phyloP scores from a whole-genome alignment of 1,140 invertebrate genomes.

The Cyclina sinensis region DNA sequence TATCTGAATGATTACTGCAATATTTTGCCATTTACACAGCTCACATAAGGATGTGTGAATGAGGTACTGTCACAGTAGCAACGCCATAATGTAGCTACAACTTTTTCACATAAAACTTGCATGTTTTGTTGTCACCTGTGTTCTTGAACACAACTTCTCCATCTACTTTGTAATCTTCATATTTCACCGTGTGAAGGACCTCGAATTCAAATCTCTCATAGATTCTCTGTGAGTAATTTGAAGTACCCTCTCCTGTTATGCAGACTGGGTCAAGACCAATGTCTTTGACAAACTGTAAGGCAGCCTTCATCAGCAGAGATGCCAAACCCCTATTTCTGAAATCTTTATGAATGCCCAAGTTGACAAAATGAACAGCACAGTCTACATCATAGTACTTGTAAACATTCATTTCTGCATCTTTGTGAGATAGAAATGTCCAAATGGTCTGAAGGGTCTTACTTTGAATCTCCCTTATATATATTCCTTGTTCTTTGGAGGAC shows the following conservation, averaged over 20 bases:
- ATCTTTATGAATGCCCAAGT: constrained; percentile 8
- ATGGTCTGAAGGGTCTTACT: not conserved
- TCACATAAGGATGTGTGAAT: too few species aligned
- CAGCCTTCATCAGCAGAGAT: constrained; percentile 25
- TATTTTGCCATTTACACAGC: too few species aligned
- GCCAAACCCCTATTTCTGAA: constrained; percentile 23
- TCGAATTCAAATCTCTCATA: constrained; percentile 59
- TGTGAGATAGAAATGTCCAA: constrained; percentile 11
- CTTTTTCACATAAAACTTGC: constrained; percentile 47
- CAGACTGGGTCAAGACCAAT: constrained; percentile 1
- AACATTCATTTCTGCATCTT: constrained; percentile 35
- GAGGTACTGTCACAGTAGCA: too few species aligned
- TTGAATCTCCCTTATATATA: not conserved
- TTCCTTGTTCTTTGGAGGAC: not conserved
- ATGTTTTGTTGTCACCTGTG: constrained; percentile 40
- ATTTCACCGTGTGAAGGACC: not conserved
- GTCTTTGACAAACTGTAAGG: constrained; percentile 22
- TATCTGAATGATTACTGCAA: too few species aligned
- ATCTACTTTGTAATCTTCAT: constrained; percentile 57
- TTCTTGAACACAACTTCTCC: constrained; percentile 57
- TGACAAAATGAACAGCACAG: not conserved
- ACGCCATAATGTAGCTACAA: too few species aligned
- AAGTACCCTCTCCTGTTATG: constrained; percentile 49
- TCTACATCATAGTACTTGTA: constrained; percentile 33
- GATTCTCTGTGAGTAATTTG: constrained; percentile 43